Base-by-base conservation (phyloP, 2,888 invertebrate species). In the Brachylomia viminalis region DNA sequence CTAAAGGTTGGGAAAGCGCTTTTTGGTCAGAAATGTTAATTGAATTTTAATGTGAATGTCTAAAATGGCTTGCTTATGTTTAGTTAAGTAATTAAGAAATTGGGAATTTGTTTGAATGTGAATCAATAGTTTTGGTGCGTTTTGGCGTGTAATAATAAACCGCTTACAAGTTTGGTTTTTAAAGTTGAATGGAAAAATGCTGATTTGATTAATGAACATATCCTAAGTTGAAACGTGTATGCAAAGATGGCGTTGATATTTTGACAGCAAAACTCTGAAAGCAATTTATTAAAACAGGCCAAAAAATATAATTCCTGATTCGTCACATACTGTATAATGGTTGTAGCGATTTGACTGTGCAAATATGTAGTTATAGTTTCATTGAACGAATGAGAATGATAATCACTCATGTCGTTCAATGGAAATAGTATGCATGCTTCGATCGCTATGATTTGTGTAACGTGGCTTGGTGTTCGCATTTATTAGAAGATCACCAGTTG, bases 291-390 rank as follows among this genome's bases (percentile, higher is more conserved):
- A 61, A 73, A n/a, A 82, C 61, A 47, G 2, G 23, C 13, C 47
- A 15, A 49, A 30, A 42, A 42, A 45, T 20, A 0, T 13, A 4
- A 27, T 56, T 73, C 62, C 54, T 47, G 10, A 42, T 69, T 71
- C 27, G 58, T 82, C 82, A 78, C 67, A 73, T 70, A 52, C 70
- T 83, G 75, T 79, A 47, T 20, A 23, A 49, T 15, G 20, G 65
- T 77, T 54, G 66, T 82, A 84, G 84, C 84, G 84, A 78, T 83
- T 78, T 47, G 38, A 79, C 33, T 52, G 59, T 74, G 85, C 85
- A 72, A 66, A 77, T 84, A 72, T 79, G 75, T 84, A 84, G 84
- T 84, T 85, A 82, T 84, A 85, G 64, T 85, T 75, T 71, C 79
- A 73, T 82, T 82, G 85, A 79, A 77, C 69, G 75, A 64, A 52